phyloP scores from a whole-genome alignment of 2,113 vertebrate genomes.

The Tonatia bakeri region DNA sequence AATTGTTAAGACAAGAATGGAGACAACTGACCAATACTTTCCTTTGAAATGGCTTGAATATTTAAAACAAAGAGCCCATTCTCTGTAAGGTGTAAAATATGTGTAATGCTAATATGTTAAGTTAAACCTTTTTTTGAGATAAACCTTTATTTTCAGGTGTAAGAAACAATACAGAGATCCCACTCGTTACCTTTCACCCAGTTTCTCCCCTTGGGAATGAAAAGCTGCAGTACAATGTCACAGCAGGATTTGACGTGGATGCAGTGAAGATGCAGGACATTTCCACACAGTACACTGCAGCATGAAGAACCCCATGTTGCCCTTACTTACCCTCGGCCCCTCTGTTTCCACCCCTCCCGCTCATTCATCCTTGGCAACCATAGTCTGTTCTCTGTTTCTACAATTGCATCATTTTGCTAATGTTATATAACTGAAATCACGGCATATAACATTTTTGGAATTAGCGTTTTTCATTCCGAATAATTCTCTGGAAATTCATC shows the following conservation, averaged over 20 bases:
- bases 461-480: neutral
- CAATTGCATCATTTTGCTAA: neutral
- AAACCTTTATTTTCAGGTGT: neutral
- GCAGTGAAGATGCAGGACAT: neutral
- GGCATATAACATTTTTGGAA: neutral
- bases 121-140: neutral
- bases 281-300: neutral
- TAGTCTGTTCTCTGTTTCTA: neutral
- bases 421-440: neutral
- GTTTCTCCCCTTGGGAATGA: neutral
- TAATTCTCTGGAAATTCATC: neutral
- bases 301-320: neutral
- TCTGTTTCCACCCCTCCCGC: neutral
- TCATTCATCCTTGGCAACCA: neutral
- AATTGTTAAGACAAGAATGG: neutral
- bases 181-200: neutral
- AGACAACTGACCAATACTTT: neutral
- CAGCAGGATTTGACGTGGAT: neutral
- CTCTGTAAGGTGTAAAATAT: neutral
- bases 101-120: neutral
- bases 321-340: neutral
- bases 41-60: neutral
- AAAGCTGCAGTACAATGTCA: neutral
- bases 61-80: neutral
- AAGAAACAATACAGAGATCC: neutral